Percentiles rank a stretch among this genome's conserved stretches.
Evolutionary conservation across 2,888 invertebrate species (phyloP).

Genomic region (Macaria liturata): DNA sequence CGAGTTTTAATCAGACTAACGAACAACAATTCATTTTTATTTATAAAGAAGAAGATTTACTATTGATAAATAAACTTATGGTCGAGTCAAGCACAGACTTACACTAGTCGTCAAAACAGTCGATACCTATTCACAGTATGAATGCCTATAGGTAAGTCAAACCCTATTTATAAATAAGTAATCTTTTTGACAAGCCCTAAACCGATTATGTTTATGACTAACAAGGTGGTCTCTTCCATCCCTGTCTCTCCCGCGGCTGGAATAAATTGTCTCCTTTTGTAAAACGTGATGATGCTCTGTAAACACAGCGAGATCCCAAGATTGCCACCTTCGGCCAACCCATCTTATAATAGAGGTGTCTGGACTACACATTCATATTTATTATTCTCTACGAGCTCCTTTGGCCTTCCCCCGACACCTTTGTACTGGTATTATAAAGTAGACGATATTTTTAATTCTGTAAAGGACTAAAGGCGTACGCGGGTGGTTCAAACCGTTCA

Average conservation of each 20-base stretch:
- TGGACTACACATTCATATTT: conserved; percentile 48
- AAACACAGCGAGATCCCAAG: conserved; percentile 48
- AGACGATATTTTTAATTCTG: conserved; percentile 29
- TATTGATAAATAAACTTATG: too few species aligned
- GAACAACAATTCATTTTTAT: too few species aligned
- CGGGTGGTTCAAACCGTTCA: conserved; percentile 29
- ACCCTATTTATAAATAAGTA: conserved; percentile 59
- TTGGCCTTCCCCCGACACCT: conserved; percentile 41
- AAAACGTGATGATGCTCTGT: conserved; percentile 61
- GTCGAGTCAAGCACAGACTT: too few species aligned
- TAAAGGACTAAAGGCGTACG: conserved; percentile 22
- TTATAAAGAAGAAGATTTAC: too few species aligned
- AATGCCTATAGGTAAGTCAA: too few species aligned
- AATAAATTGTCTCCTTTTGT: conserved; percentile 58
- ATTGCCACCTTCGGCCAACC: conserved; percentile 61
- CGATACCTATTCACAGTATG: too few species aligned
- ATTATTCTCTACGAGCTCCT: conserved; percentile 50
- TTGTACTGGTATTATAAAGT: conserved; percentile 38
- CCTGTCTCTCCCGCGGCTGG: conserved; percentile 50
- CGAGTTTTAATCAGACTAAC: too few species aligned
- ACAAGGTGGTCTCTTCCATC: conserved; percentile 70
- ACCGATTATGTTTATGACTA: conserved; percentile 78
- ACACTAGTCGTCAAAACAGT: too few species aligned
- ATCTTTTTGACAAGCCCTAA: conserved; percentile 72
- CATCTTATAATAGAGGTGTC: conserved; percentile 55